Percentiles rank a stretch among this genome's conserved stretches.
These are phyloP conservation scores for Arctia plantaginis DNA, from an alignment of 2,888 invertebrate species.

Conservation along the genomic window DNA sequence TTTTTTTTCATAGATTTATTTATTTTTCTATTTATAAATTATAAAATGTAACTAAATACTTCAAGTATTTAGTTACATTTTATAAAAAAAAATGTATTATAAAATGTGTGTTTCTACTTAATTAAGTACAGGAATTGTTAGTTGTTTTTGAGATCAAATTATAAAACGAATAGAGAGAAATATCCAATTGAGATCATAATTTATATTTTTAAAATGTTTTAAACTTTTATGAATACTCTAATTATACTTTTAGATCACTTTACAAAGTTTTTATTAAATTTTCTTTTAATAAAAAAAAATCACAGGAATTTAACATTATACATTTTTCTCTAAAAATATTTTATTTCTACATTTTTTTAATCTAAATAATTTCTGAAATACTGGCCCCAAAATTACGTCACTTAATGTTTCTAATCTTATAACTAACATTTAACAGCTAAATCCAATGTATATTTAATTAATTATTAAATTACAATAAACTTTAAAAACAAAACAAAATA, in stretches of 20 bases:
- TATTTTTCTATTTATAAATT: too few species aligned
- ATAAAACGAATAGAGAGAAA: conserved; percentile 52
- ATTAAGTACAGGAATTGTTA: conserved; percentile 28
- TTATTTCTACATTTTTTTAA: conserved; percentile 16
- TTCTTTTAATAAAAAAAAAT: conserved; percentile 21
- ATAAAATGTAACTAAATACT: neutral
- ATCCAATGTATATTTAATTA: conserved; percentile 21
- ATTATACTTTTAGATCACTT: conserved; percentile 6
- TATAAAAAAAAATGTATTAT: neutral
- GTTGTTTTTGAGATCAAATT: conserved; percentile 65
- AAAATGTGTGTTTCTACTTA: conserved; percentile 25
- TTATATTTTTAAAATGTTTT: conserved; percentile 10
- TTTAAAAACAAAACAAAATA: conserved; percentile 75
- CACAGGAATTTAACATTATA: conserved; percentile 22
- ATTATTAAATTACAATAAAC: conserved; percentile 60
- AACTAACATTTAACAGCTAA: conserved; percentile 15
- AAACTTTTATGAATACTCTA: neutral
- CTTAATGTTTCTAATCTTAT: conserved; percentile 18
- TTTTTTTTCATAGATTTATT: neutral
- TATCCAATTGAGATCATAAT: conserved; percentile 79
- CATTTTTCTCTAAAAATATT: conserved; percentile 22
- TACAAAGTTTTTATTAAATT: neutral
- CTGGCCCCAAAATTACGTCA: conserved; percentile 69
- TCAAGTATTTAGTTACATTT: neutral
- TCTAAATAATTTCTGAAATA: conserved; percentile 73